Conservation (phyloP, 2,888 invertebrate genomes). For the Melipona bicolor region DNA sequence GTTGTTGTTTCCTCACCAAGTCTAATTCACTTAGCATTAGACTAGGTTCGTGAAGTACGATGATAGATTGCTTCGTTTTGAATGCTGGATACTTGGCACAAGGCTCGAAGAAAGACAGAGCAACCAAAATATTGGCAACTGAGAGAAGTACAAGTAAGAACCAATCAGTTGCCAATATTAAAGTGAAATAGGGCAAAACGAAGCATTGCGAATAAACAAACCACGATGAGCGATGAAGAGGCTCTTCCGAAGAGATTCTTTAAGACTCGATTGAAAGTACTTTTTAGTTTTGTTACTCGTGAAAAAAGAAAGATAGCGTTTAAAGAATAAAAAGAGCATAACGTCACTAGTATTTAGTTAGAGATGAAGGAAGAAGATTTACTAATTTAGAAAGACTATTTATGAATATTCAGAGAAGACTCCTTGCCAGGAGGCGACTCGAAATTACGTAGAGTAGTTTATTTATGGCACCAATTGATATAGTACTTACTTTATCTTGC, state of each 20-base stretch:
- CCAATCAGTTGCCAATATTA: background rate
- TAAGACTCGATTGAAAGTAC: background rate
- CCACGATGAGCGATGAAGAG: background rate
- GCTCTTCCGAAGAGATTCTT: background rate
- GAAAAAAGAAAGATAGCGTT: background rate
- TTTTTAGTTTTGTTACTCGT: background rate
- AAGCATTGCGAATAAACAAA: background rate
- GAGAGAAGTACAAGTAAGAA: no score
- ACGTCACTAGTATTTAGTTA: no score
- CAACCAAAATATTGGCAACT: background rate
- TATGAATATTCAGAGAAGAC: slow-evolving; percentile 19
- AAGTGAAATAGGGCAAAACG: background rate
- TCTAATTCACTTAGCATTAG: no score
- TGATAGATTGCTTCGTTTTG: background rate
- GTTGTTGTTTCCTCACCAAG: background rate
- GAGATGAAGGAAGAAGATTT: background rate
- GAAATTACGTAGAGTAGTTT: slow-evolving; percentile 26
- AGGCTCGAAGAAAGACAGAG: background rate
- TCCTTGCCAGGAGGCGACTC: slow-evolving; percentile 15
- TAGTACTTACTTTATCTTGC: slow-evolving; percentile 28
- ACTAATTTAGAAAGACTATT: slow-evolving; percentile 1
- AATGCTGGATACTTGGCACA: background rate
- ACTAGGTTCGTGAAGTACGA: background rate
- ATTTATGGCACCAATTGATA: slow-evolving; percentile 29
- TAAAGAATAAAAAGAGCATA: background rate